phyloP scores from a whole-genome alignment of 2,888 invertebrate genomes.

The Macropis europaea region DNA sequence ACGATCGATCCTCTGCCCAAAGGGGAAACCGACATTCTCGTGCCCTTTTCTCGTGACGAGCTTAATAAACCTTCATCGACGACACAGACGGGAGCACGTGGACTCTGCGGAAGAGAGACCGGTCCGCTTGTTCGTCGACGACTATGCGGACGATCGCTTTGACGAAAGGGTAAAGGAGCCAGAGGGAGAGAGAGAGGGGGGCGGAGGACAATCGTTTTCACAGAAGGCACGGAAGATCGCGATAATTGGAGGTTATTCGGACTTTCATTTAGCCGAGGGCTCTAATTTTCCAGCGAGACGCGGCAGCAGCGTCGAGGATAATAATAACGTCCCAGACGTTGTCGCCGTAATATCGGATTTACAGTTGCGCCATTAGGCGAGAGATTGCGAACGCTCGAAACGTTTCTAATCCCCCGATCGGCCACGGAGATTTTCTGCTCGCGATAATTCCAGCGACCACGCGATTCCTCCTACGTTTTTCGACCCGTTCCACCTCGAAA shows the following conservation, averaged over 20 bases:
- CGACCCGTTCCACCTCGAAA: too few species aligned
- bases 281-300: conserved; percentile 25
- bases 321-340: conserved; percentile 26
- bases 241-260: conserved; percentile 32
- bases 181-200: background rate
- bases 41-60: background rate
- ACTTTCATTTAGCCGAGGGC: conserved; percentile 28
- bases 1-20: conserved; percentile 12
- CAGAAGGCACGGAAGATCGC: conserved; percentile 13
- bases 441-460: background rate
- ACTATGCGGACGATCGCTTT: background rate
- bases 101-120: too few species aligned
- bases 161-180: conserved; percentile 18
- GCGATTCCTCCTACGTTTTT: too few species aligned
- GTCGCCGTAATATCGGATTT: conserved; percentile 36
- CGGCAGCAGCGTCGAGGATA: conserved; percentile 11
- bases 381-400: conserved; percentile 32
- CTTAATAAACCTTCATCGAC: background rate
- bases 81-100: background rate
- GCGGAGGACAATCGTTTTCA: conserved; percentile 14
- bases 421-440: background rate
- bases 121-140: background rate
- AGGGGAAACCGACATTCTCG: background rate
- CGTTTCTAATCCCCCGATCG: conserved; percentile 1
- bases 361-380: conserved; percentile 41